Evolutionary conservation across 1,140 invertebrate species (phyloP), one percentile per base, ranked within the genome.

Genomic region (Maconellicoccus hirsutus): DNA sequence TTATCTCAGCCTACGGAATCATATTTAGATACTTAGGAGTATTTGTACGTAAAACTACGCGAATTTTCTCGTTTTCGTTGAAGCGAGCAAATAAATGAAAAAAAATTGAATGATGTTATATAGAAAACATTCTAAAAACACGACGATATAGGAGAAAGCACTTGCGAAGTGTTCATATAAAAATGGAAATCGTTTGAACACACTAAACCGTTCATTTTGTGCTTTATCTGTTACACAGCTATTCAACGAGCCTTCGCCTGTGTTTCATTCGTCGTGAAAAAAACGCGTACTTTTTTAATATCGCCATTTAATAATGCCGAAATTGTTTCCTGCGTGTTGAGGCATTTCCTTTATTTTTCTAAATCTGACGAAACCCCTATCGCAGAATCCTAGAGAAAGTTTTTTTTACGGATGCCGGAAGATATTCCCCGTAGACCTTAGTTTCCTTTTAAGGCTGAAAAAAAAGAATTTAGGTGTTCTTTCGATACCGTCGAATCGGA

Each of bases 311-410:
- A 66, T 66, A 66, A 66, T 19, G 25, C 21, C 61, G 21, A 66
- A 66, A 66, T 66, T 66, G 61, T 66, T 66, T 66, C 61, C 16
- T 66, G 3, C 61, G 61, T 66, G 61, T 26, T 66, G 22, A 66
- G 10, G 61, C 61, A 66, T 66, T 66, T 66, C 16, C 10, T 16
- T 66, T 66, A 23, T 66, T 66, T 66, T 66, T 66, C 25, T 66
- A n/a, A n/a, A n/a, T n/a, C n/a, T n/a, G n/a, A n/a, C n/a, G n/a
- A n/a, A n/a, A n/a, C n/a, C n/a, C n/a, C n/a, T n/a, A n/a, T n/a
- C n/a, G n/a, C n/a, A n/a, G n/a, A n/a, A n/a, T n/a, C n/a, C n/a
- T n/a, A n/a, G n/a, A n/a, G n/a, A n/a, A n/a, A n/a, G n/a, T n/a
- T n/a, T n/a, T n/a, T n/a, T n/a, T n/a, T n/a, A n/a, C n/a, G n/a